phyloP scores from a whole-genome alignment of 2,797 vertebrate species.

The Schizothorax lantsangensis region DNA sequence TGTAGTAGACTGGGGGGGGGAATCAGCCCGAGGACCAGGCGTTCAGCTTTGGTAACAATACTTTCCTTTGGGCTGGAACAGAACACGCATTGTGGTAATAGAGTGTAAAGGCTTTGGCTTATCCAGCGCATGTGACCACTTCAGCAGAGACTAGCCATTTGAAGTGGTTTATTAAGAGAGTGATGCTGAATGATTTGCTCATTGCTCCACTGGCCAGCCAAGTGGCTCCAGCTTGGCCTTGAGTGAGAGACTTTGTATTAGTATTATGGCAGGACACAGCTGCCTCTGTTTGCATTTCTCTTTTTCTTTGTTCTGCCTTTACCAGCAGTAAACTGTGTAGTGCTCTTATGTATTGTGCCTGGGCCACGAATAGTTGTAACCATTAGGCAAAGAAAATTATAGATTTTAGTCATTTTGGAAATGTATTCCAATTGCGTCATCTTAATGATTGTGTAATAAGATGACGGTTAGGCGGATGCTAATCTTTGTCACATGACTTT shows the following conservation, averaged over 20 bases:
- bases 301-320: conserved; percentile 10
- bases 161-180: conserved; percentile 56
- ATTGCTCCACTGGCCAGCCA: conserved; percentile 20
- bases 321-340: conserved; percentile 32
- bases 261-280: conserved; percentile 54
- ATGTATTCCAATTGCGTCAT: background rate
- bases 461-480: background rate
- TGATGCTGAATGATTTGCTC: conserved; percentile 36
- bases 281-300: conserved; percentile 51
- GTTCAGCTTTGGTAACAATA: conserved; percentile 70
- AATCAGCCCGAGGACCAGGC: background rate
- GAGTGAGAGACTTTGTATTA: conserved; percentile 38
- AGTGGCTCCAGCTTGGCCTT: conserved; percentile 48
- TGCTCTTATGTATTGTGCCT: background rate
- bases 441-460: background rate
- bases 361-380: background rate
- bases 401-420: background rate
- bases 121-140: conserved; percentile 81
- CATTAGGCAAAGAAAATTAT: background rate
- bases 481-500: background rate
- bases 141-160: conserved; percentile 66
- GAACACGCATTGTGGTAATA: conserved; percentile 76
- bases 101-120: conserved; percentile 73
- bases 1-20: background rate
- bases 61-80: conserved; percentile 75